phyloP scores from a whole-genome alignment of 2,797 vertebrate genomes.

The Xiphophorus birchmanni region DNA sequence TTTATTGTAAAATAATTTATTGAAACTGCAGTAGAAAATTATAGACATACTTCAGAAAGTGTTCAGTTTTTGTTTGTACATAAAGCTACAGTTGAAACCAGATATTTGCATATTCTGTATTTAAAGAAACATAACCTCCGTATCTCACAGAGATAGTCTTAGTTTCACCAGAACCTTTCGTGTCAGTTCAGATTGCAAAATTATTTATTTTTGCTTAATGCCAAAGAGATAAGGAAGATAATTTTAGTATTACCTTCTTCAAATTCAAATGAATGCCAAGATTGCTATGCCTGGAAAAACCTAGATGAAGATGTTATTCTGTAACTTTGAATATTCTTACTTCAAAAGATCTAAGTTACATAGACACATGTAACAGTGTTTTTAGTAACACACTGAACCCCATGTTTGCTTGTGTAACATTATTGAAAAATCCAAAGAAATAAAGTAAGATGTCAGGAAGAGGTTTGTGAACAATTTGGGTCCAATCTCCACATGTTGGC shows the following conservation, averaged over 20 bases:
- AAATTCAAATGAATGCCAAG: neutral
- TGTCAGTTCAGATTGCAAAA: neutral
- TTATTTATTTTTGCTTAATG: too few relatives aligned
- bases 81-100: conserved; percentile 3
- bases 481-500: neutral
- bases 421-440: neutral
- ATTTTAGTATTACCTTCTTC: neutral
- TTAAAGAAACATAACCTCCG: neutral
- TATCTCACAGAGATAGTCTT: neutral
- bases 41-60: conserved; percentile 19
- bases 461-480: neutral
- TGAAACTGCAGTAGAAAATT: conserved; percentile 6
- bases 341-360: too few relatives aligned
- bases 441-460: neutral
- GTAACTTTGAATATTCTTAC: neutral
- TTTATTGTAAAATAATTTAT: neutral
- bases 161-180: neutral
- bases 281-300: neutral
- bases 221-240: neutral
- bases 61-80: conserved; percentile 1
- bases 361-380: neutral
- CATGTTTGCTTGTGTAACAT: neutral
- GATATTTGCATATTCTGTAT: neutral
- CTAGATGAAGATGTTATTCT: neutral
- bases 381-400: neutral